These are phyloP conservation scores for Sicus ferrugineus DNA, from an alignment of 2,888 invertebrate genomes.

Conservation along the genomic window DNA sequence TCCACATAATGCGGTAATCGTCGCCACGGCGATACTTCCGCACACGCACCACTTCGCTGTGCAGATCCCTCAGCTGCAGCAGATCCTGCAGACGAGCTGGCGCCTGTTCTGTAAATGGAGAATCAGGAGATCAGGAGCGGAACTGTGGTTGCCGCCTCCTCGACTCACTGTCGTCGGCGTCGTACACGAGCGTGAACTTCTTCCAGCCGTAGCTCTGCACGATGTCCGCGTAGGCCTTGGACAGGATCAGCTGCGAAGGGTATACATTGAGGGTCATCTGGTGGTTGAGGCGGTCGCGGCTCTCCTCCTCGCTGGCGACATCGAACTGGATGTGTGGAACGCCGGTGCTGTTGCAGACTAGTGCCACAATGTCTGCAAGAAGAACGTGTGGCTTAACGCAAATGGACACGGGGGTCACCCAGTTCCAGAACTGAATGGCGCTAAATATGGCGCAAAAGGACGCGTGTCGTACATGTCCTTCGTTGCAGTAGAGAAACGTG, in stretches of 20 bases:
- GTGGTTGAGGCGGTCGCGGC: conserved; percentile 63
- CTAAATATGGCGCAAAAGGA: no score
- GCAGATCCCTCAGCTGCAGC: conserved; percentile 74
- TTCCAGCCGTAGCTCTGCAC: conserved; percentile 79
- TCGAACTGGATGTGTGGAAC: conserved; percentile 72
- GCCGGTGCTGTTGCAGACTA: conserved; percentile 72
- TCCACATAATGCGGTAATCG: conserved; percentile 58
- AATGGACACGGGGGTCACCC: no score
- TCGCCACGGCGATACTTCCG: conserved; percentile 68
- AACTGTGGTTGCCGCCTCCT: neutral
- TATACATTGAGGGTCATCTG: conserved; percentile 74
- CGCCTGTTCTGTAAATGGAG: conserved; percentile 63
- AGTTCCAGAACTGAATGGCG: no score
- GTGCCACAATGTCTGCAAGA: conserved; percentile 59
- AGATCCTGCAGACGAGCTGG: conserved; percentile 80
- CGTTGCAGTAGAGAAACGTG: no score
- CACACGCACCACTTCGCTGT: conserved; percentile 75
- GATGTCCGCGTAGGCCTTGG: conserved; percentile 77
- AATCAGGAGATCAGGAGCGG: neutral
- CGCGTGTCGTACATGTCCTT: no score
- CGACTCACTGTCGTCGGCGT: conserved; percentile 76
- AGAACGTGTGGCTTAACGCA: no score
- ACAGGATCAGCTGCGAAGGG: conserved; percentile 72
- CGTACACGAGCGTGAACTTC: conserved; percentile 82
- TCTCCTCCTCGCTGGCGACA: conserved; percentile 66